A percentile compares a stretch with the other conserved stretches of the same genome.
Conservation (phyloP, 2,888 invertebrate genomes). For the Chloroclysta siterata region DNA sequence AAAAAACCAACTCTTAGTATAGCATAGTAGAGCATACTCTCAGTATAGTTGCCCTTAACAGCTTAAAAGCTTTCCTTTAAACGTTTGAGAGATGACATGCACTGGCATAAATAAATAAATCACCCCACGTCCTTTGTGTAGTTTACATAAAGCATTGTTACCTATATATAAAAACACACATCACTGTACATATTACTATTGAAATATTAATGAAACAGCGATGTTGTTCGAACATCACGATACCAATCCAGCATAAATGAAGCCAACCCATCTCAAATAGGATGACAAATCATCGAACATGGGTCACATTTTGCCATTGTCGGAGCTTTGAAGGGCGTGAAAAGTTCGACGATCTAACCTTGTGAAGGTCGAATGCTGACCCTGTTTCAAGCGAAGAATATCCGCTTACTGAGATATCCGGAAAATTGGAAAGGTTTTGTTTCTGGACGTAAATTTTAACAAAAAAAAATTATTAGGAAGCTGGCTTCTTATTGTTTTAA, state of each 20-base stretch:
- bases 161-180: too few species aligned
- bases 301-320: slow-evolving; percentile 40
- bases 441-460: slow-evolving; percentile 16
- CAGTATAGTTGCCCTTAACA: too few species aligned
- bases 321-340: slow-evolving; percentile 38
- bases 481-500: too few species aligned
- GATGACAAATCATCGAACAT: slow-evolving; percentile 42
- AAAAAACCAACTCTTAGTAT: too few species aligned
- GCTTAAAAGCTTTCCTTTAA: too few species aligned
- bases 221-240: neutral
- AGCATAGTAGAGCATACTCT: too few species aligned
- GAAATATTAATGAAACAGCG: too few species aligned
- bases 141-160: too few species aligned
- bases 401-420: slow-evolving; percentile 32
- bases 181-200: too few species aligned
- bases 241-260: slow-evolving; percentile 11
- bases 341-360: slow-evolving; percentile 47
- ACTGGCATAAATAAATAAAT: too few species aligned
- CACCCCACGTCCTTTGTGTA: too few species aligned
- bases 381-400: slow-evolving; percentile 36
- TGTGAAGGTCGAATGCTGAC: slow-evolving; percentile 44
- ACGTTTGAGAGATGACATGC: too few species aligned
- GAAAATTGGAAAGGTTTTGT: slow-evolving; percentile 25
- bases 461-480: neutral
- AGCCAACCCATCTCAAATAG: slow-evolving; percentile 33